phyloP scores from a whole-genome alignment of 2,888 invertebrate genomes.

The Eueremaeus valkanovi region DNA sequence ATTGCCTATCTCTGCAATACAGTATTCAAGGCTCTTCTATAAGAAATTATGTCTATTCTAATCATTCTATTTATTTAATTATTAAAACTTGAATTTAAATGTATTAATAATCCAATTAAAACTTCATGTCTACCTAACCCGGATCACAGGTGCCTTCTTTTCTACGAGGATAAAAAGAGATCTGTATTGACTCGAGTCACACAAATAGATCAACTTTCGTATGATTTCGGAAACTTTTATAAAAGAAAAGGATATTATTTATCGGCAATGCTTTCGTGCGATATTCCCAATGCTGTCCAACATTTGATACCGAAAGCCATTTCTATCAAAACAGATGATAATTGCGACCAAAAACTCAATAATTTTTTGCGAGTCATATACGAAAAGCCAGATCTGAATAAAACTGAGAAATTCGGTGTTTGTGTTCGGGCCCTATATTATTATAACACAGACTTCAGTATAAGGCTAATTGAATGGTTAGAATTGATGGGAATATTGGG shows the following conservation, averaged over 20 bases:
- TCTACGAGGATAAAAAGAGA: conserved; percentile 22
- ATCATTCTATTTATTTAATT: too few relatives aligned
- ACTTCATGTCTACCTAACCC: too few relatives aligned
- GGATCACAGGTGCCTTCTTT: conserved; percentile 23
- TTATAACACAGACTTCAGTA: conserved; percentile 29
- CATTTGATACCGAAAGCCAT: conserved; percentile 7
- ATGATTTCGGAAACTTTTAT: conserved; percentile 29
- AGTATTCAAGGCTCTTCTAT: too few relatives aligned
- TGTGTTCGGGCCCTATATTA: conserved; percentile 32
- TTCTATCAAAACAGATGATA: not conserved
- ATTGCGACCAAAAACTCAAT: not conserved
- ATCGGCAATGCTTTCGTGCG: not conserved
- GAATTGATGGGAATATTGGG: conserved; percentile 35
- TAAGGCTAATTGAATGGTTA: conserved; percentile 38
- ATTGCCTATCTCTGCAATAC: too few relatives aligned
- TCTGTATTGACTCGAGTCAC: conserved; percentile 20
- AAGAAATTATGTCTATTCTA: too few relatives aligned
- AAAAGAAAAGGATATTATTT: conserved; percentile 8
- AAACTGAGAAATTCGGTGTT: not conserved
- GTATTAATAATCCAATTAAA: too few relatives aligned
- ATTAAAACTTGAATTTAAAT: too few relatives aligned
- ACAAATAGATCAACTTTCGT: conserved; percentile 21
- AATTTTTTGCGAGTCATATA: conserved; percentile 38
- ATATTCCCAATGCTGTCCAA: conserved; percentile 1
- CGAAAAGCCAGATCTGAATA: not conserved